A percentile compares a stretch with the other conserved stretches of the same genome.
Evolutionary conservation across 2,888 invertebrate species (phyloP).

Genomic region (Drosophila mercatorum): DNA sequence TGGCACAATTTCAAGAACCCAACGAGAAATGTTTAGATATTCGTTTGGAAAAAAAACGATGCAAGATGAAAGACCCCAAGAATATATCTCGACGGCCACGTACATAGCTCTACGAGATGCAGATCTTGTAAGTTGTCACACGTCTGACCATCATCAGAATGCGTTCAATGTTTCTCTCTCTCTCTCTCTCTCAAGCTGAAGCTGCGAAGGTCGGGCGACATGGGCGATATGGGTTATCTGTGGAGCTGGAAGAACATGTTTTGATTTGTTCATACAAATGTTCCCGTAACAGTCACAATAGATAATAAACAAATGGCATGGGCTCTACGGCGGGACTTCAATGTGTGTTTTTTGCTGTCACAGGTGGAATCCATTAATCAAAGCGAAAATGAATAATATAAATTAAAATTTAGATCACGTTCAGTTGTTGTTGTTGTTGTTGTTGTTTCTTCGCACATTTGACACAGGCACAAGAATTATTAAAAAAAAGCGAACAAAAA

Average conservation of each 20-base stretch:
- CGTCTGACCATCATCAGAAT: constrained; percentile 16
- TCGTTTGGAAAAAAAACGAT: constrained; percentile 46
- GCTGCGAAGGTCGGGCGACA: constrained; percentile 41
- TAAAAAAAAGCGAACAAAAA: constrained; percentile 12
- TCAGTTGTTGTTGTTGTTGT: constrained; percentile 1
- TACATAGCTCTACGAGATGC: too few species aligned
- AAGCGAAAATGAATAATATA: constrained; percentile 38
- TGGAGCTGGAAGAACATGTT: constrained; percentile 5
- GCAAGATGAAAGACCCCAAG: constrained; percentile 16
- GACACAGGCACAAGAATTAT: constrained; percentile 28
- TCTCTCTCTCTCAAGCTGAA: background rate
- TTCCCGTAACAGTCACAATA: constrained; percentile 9
- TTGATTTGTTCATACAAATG: constrained; percentile 29
- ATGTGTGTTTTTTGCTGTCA: background rate
- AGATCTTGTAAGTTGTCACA: constrained; percentile 34
- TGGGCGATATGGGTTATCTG: background rate
- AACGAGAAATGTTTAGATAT: constrained; percentile 45
- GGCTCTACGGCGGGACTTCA: background rate
- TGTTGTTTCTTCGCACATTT: constrained; percentile 56
- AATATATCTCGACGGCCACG: too few species aligned
- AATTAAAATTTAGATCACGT: constrained; percentile 28
- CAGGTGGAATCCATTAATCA: constrained; percentile 41
- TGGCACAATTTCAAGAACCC: constrained; percentile 68
- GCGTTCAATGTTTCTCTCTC: background rate
- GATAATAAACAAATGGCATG: constrained; percentile 20